phyloP scores from a whole-genome alignment of 2,797 vertebrate genomes.

The Steatocranus sp. region DNA sequence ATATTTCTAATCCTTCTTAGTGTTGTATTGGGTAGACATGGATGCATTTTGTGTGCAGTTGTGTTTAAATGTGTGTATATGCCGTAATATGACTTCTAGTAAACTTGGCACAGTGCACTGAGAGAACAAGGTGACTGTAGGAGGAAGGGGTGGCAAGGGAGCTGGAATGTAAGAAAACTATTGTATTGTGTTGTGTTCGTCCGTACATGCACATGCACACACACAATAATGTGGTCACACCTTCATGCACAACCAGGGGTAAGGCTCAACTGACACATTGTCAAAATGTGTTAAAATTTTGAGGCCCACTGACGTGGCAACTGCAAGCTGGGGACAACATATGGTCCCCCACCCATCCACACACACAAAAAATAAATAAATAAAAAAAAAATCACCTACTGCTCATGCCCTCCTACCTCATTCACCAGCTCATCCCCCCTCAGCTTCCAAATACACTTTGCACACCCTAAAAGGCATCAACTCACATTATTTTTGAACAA shows the following conservation, averaged over 20 bases:
- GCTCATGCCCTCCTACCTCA: neutral
- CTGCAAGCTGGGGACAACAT: slow-evolving; percentile 83
- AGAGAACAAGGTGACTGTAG: slow-evolving; percentile 72
- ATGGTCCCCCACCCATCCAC: slow-evolving; percentile 61
- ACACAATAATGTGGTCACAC: slow-evolving; percentile 32
- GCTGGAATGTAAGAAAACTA: slow-evolving; percentile 67
- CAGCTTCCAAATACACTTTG: slow-evolving; percentile 8
- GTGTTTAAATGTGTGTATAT: neutral
- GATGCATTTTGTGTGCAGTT: neutral
- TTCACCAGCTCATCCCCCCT: neutral
- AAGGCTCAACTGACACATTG: slow-evolving; percentile 81
- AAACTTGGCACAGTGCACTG: slow-evolving; percentile 48
- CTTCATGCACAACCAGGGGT: slow-evolving; percentile 64
- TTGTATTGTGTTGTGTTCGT: slow-evolving; percentile 32
- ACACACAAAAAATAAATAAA: neutral
- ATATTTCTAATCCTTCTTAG: neutral
- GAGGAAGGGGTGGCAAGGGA: slow-evolving; percentile 62
- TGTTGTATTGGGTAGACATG: neutral
- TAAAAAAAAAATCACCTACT: neutral
- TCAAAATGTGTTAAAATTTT: slow-evolving; percentile 83
- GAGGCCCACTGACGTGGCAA: slow-evolving; percentile 74
- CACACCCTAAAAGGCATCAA: slow-evolving; percentile 16
- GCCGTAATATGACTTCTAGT: slow-evolving; percentile 34
- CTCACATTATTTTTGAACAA: slow-evolving; percentile 54
- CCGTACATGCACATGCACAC: neutral